Conservation (phyloP, 2,888 invertebrate species). For the Epinotia brunnichana region DNA sequence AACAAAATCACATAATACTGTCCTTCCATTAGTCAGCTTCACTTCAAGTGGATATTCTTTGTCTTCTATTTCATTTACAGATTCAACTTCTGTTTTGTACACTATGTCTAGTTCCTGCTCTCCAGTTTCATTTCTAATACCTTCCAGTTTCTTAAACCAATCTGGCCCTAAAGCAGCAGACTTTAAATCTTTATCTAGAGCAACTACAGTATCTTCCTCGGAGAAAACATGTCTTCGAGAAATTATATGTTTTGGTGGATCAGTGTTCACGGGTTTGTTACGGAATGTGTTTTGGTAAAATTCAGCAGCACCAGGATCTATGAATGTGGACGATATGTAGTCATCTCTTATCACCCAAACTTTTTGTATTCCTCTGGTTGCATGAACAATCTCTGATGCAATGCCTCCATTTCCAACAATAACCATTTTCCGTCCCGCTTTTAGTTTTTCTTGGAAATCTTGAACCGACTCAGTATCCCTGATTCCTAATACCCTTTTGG, state of each 20-base stretch:
- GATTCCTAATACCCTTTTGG: slow-evolving; percentile 91
- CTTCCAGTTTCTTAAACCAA: slow-evolving; percentile 90
- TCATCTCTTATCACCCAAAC: slow-evolving; percentile 97
- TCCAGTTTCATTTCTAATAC: slow-evolving; percentile 80
- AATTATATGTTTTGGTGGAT: slow-evolving; percentile 58
- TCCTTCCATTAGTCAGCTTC: slow-evolving; percentile 87
- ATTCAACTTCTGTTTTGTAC: slow-evolving; percentile 83
- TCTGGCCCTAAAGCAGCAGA: slow-evolving; percentile 99
- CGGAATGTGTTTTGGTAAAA: slow-evolving; percentile 88
- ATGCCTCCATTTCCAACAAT: slow-evolving; percentile 99
- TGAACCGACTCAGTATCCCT: slow-evolving; percentile 97
- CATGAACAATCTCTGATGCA: slow-evolving; percentile 97
- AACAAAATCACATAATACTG: slow-evolving; percentile 92
- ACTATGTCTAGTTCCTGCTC: slow-evolving; percentile 84
- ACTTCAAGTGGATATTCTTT: slow-evolving; percentile 88
- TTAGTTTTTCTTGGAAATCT: slow-evolving; percentile 88
- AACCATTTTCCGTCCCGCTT: slow-evolving; percentile 87
- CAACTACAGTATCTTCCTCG: slow-evolving; percentile 77
- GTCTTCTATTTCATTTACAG: slow-evolving; percentile 66
- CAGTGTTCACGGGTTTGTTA: slow-evolving; percentile 51
- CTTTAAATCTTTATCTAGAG: slow-evolving; percentile 75
- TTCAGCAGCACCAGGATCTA: slow-evolving; percentile 97
- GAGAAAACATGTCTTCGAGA: slow-evolving; percentile 87
- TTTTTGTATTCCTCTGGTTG: slow-evolving; percentile 92
- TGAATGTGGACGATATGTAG: slow-evolving; percentile 96